A percentile compares a stretch with the other conserved stretches of the same genome.
phyloP scores from a whole-genome alignment of 2,888 invertebrate species.

The Microplitis manilae region DNA sequence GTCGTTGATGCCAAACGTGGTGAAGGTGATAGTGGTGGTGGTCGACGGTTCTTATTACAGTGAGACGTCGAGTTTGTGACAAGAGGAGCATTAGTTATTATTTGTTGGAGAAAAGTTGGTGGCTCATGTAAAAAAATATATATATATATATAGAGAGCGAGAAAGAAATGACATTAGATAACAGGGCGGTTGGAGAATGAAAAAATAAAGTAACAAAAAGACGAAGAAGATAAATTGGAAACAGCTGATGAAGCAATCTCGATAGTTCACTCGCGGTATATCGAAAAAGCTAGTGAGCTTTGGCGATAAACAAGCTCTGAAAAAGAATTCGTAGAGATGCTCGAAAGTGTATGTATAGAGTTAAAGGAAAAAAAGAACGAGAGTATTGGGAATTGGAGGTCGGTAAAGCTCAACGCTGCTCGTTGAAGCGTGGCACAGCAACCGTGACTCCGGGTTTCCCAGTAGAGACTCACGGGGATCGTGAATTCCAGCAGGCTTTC shows the following conservation, averaged over 20 bases:
- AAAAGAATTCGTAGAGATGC: conserved; percentile 26
- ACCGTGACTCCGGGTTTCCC: conserved; percentile 38
- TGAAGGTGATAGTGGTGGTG: not conserved
- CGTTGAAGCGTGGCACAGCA: conserved; percentile 30
- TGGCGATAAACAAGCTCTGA: conserved; percentile 16
- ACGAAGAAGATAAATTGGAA: conserved; percentile 35
- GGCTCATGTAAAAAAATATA: not conserved
- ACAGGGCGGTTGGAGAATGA: not conserved
- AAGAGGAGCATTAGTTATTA: conserved; percentile 11
- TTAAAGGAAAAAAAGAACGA: conserved; percentile 25
- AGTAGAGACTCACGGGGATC: conserved; percentile 30
- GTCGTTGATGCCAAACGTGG: not conserved
- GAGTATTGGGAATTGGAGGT: conserved; percentile 20
- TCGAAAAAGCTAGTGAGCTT: conserved; percentile 24
- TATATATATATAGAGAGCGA: not conserved
- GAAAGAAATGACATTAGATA: not conserved
- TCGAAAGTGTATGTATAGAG: conserved; percentile 21
- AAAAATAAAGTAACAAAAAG: not conserved
- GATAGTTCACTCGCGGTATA: conserved; percentile 18
- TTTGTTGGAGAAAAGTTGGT: conserved; percentile 10
- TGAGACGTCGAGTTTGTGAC: conserved; percentile 15
- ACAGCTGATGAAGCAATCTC: conserved; percentile 41
- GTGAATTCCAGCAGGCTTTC: conserved; percentile 37
- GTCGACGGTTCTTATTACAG: not conserved
- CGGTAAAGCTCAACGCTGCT: conserved; percentile 36